These are phyloP conservation scores for Anthopleura sola DNA, from an alignment of 64 coral and sea anemone species.

Conservation along the genomic window DNA sequence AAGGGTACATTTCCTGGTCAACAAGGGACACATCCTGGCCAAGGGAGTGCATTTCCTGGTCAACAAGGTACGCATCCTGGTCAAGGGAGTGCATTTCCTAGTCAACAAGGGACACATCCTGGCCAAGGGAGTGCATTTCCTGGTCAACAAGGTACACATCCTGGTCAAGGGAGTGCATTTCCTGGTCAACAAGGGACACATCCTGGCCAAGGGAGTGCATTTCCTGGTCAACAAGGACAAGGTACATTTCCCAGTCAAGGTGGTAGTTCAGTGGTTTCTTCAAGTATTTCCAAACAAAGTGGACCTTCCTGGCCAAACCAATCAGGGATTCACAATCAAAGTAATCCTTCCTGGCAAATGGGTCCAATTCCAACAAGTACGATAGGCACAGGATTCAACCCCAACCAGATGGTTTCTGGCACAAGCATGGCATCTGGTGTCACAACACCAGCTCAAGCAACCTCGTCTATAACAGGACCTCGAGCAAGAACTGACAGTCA, in stretches of 20 bases:
- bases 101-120: too few relatives aligned
- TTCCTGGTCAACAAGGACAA: too few relatives aligned
- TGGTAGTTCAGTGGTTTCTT: not conserved
- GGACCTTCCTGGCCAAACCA: not conserved
- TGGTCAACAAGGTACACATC: too few relatives aligned
- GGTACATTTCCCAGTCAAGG: not conserved
- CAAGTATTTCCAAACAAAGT: not conserved
- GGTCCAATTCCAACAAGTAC: not conserved
- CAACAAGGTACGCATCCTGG: not conserved
- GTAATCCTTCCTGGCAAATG: not conserved
- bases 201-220: too few relatives aligned
- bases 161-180: too few relatives aligned
- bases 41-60: not conserved
- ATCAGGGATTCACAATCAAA: not conserved
- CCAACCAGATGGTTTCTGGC: too few relatives aligned
- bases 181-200: too few relatives aligned
- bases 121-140: not conserved
- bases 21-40: not conserved
- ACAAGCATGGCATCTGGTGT: not conserved
- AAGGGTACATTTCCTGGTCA: not conserved
- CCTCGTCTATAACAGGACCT: not conserved
- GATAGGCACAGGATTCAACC: not conserved
- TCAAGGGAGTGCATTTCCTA: not conserved
- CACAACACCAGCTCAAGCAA: not conserved
- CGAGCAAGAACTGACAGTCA: slow-evolving; percentile 24